Percentiles rank a stretch among this genome's conserved stretches.
These are phyloP conservation scores for Chaetura pelagica DNA, from an alignment of 2,113 vertebrate species.

Conservation along the genomic window DNA sequence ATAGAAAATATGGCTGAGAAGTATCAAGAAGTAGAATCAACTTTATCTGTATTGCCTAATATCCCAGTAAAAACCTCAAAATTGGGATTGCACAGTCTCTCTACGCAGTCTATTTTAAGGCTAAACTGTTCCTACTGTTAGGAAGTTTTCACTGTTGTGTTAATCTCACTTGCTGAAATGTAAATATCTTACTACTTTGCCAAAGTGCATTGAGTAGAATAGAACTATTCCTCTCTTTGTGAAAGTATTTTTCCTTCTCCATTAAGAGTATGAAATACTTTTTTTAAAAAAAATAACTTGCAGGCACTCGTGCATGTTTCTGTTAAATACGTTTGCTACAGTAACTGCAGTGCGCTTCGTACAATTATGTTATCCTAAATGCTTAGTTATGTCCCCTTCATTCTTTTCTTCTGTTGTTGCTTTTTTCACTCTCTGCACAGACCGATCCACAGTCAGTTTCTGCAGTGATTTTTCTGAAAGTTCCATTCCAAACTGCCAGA, in stretches of 20 bases:
- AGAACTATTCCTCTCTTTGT: background rate
- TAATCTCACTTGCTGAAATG: background rate
- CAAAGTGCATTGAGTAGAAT: background rate
- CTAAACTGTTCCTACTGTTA: background rate
- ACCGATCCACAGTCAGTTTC: background rate
- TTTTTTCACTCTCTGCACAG: background rate
- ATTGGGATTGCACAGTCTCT: background rate
- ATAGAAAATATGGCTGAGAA: background rate
- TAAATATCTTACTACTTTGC: background rate
- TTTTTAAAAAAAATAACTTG: background rate
- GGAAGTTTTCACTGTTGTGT: background rate
- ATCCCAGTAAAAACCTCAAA: background rate
- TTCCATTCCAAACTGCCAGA: constrained; percentile 53
- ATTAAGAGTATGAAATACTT: background rate
- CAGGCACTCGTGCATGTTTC: background rate
- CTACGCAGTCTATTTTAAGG: background rate
- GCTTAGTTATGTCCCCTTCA: background rate
- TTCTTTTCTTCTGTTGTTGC: background rate
- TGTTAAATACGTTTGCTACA: background rate
- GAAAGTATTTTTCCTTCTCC: background rate
- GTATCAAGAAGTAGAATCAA: background rate
- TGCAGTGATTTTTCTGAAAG: constrained; percentile 45
- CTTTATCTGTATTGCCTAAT: background rate
- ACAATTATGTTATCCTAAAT: background rate
- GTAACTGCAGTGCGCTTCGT: background rate